phyloP scores from a whole-genome alignment of 2,797 vertebrate genomes.

The Acanthornis magna region DNA sequence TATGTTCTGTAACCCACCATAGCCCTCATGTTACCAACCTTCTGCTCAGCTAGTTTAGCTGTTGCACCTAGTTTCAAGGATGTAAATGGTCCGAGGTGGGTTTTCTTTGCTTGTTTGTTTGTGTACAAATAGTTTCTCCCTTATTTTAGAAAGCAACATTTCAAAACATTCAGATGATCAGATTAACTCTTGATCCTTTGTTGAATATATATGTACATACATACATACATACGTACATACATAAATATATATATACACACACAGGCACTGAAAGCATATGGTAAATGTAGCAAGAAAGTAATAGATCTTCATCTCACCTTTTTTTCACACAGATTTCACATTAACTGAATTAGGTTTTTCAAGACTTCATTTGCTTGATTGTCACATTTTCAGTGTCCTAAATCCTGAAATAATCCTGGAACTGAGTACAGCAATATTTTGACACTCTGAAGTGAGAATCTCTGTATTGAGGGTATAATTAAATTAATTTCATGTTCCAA shows the following conservation, averaged over 20 bases:
- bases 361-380: not conserved
- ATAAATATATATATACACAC: not conserved
- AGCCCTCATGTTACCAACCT: rapidly evolving
- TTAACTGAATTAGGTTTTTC: not conserved
- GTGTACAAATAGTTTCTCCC: not conserved
- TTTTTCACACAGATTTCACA: not conserved
- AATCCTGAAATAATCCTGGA: not conserved
- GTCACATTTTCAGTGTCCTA: not conserved
- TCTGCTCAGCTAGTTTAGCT: not conserved
- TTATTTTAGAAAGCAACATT: not conserved
- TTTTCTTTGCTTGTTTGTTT: not conserved
- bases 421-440: not conserved
- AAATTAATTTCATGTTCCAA: not conserved
- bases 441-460: not conserved
- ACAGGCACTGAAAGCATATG: not conserved
- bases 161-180: not conserved
- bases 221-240: too few species aligned
- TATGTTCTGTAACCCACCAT: not conserved
- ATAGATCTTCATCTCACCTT: not conserved
- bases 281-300: not conserved
- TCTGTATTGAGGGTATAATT: not conserved
- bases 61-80: not conserved
- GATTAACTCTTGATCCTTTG: not conserved
- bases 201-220: too few species aligned
- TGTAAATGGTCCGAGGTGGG: not conserved